Evolutionary conservation across 2,797 vertebrate species (phyloP).

Genomic region (Kryptolebias ocellatus): DNA sequence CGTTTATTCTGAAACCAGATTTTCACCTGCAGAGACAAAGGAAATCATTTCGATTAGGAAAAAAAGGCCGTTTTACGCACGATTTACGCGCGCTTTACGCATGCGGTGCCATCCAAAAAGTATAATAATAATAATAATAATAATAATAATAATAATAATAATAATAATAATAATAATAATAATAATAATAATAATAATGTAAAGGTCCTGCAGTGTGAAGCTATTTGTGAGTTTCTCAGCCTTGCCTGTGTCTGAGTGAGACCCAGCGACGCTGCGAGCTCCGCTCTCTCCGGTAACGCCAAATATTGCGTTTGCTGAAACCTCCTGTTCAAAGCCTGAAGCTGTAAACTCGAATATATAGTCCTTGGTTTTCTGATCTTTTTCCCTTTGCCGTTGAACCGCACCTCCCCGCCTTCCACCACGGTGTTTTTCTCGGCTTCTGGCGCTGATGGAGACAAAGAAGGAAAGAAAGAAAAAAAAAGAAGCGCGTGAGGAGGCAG

Average conservation of each 20-base stretch:
- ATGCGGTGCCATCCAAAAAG: not conserved
- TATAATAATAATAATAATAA: slow-evolving; percentile 9
- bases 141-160: slow-evolving; percentile 17
- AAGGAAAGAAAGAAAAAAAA: not conserved
- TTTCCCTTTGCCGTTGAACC: slow-evolving; percentile 98
- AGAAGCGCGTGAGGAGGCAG: slow-evolving; percentile 63
- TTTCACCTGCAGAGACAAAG: slow-evolving; percentile 84
- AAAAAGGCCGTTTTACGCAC: slow-evolving; percentile 11
- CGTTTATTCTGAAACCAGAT: slow-evolving; percentile 97
- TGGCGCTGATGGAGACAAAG: slow-evolving; percentile 74
- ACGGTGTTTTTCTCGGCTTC: slow-evolving; percentile 97
- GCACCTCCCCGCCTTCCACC: slow-evolving; percentile 97
- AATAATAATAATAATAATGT: slow-evolving; percentile 1
- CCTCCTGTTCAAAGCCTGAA: slow-evolving; percentile 95
- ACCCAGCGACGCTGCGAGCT: slow-evolving; percentile 95
- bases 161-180: slow-evolving; percentile 7
- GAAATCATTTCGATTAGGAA: not conserved
- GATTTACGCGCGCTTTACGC: slow-evolving; percentile 17
- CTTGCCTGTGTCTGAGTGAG: slow-evolving; percentile 99
- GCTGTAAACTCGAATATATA: slow-evolving; percentile 98
- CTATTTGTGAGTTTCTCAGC: slow-evolving; percentile 15
- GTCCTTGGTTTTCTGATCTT: slow-evolving; percentile 98
- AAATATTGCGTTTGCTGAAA: slow-evolving; percentile 98
- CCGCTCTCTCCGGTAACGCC: slow-evolving; percentile 96
- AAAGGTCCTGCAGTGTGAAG: slow-evolving; percentile 7